phyloP scores from a whole-genome alignment of 2,113 vertebrate genomes.

The Oceanodroma tethys region DNA sequence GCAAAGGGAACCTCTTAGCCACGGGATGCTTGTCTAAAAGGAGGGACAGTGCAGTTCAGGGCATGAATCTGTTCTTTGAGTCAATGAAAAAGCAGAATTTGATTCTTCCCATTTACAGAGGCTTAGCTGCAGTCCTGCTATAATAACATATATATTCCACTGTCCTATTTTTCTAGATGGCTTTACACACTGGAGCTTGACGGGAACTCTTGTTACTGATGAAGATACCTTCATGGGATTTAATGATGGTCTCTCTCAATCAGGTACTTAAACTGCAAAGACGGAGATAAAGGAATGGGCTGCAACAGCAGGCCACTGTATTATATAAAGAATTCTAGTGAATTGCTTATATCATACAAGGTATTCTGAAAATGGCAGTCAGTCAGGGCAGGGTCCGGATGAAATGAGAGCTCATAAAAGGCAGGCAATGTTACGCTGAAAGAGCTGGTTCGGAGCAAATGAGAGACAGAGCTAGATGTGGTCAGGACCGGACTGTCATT shows the following conservation, averaged over 20 bases:
- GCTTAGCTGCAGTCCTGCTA: background rate
- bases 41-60: background rate
- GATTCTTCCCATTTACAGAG: fast-evolving
- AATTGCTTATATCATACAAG: background rate
- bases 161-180: conserved; percentile 75
- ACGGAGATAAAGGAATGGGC: background rate
- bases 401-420: background rate
- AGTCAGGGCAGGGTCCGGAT: background rate
- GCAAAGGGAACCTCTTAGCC: background rate
- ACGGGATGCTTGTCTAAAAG: background rate
- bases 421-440: background rate
- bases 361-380: background rate
- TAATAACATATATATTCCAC: background rate
- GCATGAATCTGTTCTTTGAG: background rate
- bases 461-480: background rate
- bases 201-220: conserved; percentile 79
- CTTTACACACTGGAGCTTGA: conserved; percentile 92
- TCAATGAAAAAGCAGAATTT: background rate
- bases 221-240: conserved; percentile 91
- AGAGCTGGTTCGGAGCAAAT: background rate
- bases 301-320: background rate
- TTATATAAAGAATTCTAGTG: too few species aligned
- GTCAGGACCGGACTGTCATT: background rate
- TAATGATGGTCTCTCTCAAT: conserved; percentile 86
- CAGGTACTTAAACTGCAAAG: conserved; percentile 72